Conservation (phyloP, 2,113 vertebrate genomes). For the Irena cyanogastra region DNA sequence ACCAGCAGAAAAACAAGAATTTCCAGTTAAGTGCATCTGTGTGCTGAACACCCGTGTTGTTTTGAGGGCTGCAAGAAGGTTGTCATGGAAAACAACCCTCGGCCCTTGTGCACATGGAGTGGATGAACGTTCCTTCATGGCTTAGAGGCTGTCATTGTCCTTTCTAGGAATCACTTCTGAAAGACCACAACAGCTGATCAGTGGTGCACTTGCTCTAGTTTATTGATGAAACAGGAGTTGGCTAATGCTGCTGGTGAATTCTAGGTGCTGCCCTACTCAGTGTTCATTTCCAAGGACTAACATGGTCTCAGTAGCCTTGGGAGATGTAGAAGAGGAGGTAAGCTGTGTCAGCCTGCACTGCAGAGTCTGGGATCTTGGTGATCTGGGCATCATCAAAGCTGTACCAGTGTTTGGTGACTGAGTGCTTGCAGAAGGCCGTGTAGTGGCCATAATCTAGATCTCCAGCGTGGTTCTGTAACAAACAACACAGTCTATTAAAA, state of each 20-base stretch:
- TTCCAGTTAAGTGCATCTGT: background rate
- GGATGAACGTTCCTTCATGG: accelerated
- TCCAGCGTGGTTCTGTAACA: constrained; percentile 82
- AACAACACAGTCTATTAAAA: background rate
- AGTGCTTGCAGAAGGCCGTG: constrained; percentile 81
- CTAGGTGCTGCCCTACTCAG: background rate
- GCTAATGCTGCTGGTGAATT: background rate
- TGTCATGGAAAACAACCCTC: background rate
- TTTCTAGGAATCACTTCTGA: background rate
- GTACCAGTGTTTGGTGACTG: constrained; percentile 74
- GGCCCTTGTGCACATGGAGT: accelerated
- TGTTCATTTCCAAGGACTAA: background rate
- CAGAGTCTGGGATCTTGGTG: constrained; percentile 66
- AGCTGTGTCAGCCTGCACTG: constrained; percentile 75
- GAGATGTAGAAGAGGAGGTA: constrained; percentile 83
- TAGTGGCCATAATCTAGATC: constrained; percentile 85
- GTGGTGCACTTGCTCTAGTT: background rate
- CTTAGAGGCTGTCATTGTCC: background rate
- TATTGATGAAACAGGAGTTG: constrained; percentile 23
- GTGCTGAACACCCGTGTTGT: background rate
- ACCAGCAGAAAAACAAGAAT: background rate
- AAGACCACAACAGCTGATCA: background rate
- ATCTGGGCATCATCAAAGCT: constrained; percentile 78
- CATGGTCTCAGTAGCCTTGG: constrained; percentile 16
- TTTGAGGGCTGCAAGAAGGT: background rate